Evolutionary conservation across 2,888 invertebrate species (phyloP), one percentile per base, ranked within the genome.

Genomic region (Limnephilus auricula): DNA sequence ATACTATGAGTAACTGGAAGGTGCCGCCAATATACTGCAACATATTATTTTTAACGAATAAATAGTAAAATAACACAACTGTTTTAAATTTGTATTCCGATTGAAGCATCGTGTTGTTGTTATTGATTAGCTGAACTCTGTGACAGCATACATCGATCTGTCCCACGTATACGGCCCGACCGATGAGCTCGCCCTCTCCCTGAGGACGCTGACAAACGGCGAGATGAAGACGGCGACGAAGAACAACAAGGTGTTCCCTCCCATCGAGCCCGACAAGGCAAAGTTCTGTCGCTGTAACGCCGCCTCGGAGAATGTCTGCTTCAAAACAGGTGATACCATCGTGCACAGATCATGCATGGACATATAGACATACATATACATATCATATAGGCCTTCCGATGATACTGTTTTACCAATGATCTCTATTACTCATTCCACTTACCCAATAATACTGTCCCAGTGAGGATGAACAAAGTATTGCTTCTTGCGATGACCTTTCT

Each of bases 121-220:
- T 65, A 65, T 65, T 65, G 65, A 18, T 65, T 37, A 93, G 93
- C 90, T 92, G 31, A 93, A 93, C 89, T 86, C 86, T 0, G 93
- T 93, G 25, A 92, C 92, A 6, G 94, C 94, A 90, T 95, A 93
- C 91, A 92, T 95, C 31, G 95, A 95, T 91, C 93, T 94, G 13
- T 95, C 95, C 5, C 93, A 93, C 18, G 93, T 95, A 34, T 95
- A 95, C 91, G 95, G 95, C 10, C 92, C 93, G 15, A 93, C 93
- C 50, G 91, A 93, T 45, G 87, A 90, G 25, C 92, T 93, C 12
- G 93, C 93, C n/a, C 92, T 93, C 9, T 91, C 91, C 1, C 89
- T 94, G 32, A 93, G 94, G 82, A 90, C 93, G n/a, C 93, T 93
- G 82, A 79, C 87, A 1, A 93, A 93, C n/a, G 94, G 94, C 4